phyloP scores from a whole-genome alignment of 64 coral and sea anemone species.

The Pocillopora verrucosa region DNA sequence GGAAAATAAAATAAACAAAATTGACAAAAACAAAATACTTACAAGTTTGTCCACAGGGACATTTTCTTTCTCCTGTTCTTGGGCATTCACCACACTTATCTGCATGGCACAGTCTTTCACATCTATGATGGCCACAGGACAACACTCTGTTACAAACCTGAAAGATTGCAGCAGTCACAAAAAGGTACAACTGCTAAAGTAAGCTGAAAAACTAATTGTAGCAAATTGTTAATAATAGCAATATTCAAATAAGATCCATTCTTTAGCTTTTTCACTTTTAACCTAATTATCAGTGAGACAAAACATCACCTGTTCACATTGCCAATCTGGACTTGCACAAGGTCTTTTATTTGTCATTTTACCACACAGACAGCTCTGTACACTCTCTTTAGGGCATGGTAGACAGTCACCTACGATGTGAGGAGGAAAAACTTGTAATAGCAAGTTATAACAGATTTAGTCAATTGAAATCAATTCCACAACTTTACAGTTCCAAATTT shows the following conservation, averaged over 20 bases:
- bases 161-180: not conserved
- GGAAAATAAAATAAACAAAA: no score
- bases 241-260: no score
- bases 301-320: conserved; percentile 41
- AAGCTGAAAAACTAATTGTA: no score
- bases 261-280: no score
- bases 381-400: conserved; percentile 51
- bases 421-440: no score
- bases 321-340: conserved; percentile 60
- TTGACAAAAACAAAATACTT: not conserved
- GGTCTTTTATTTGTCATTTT: conserved; percentile 26
- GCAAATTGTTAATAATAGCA: no score
- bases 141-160: conserved; percentile 70
- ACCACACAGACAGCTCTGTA: conserved; percentile 58
- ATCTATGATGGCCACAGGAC: conserved; percentile 76
- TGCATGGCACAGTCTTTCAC: conserved; percentile 74
- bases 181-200: no score
- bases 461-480: no score
- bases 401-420: conserved; percentile 25
- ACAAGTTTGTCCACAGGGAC: conserved; percentile 97
- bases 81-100: conserved; percentile 84
- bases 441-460: no score
- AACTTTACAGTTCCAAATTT: no score
- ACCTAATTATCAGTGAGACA: not conserved
- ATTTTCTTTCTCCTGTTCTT: conserved; percentile 79